Evolutionary conservation across 2,888 invertebrate genomes (phyloP), one percentile per base, ranked within the genome.

Genomic region (Plebejus anna): DNA sequence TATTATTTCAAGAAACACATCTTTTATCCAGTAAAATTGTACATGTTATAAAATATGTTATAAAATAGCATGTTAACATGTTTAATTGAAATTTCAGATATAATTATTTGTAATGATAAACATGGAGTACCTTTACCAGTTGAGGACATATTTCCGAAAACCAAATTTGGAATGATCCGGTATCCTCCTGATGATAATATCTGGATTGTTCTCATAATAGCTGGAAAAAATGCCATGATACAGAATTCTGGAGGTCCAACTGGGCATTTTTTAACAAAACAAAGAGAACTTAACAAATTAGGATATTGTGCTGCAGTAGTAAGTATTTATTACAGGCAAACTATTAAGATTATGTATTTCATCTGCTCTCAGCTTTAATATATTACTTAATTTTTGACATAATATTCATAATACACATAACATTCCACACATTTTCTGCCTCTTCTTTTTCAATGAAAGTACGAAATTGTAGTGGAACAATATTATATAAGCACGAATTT

Each of bases 151-250:
- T 95, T 95, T 84, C 87, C 91, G 7, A 84, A 88, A 70, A 89
- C 93, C 80, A 86, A 92, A 73, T 94, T 94, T 82, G 96, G 96
- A 42, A 78, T 83, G 42, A 78, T 94, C 71, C 80, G 82, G 79
- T 82, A 81, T 79, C 88, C 88, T 42, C 88, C 90, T 72, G 87
- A 89, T 82, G 78, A 83, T 61, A 89, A 89, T 80, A 88, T 83
- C 81, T 96, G 92, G 95, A 95, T 92, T 79, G 95, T 92, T 3
- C 80, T 97, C 7, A 88, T 96, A 0, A 84, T 96, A 51, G 94
- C 94, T 32, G 95, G 96, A 32, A 95, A 95, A 90, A 96, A 96
- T 89, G 94, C 94, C 80, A 92, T 94, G 28, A 91, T 96, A 42
- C 86, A 94, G 75, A 90, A 94, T 42, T 91, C 92, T 28, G 83